These are phyloP conservation scores for Bombus confusus DNA, from an alignment of 1,140 invertebrate species.

Conservation along the genomic window DNA sequence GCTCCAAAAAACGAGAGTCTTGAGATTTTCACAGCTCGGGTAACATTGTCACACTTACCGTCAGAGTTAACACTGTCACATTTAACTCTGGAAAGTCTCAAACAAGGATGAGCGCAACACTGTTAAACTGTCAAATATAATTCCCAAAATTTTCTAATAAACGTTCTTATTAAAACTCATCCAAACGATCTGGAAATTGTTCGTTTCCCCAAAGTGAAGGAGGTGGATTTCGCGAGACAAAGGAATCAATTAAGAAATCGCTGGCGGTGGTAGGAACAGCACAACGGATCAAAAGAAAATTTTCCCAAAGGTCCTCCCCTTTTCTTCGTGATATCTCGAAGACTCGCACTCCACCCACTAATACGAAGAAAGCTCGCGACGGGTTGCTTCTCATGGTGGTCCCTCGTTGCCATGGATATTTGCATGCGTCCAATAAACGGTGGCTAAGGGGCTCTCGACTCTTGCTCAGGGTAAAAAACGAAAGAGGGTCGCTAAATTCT, in stretches of 20 bases:
- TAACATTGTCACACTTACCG: too few relatives aligned
- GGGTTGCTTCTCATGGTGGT: constrained; percentile 59
- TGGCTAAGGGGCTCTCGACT: constrained; percentile 81
- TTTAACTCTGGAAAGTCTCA: too few relatives aligned
- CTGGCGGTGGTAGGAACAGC: constrained; percentile 36
- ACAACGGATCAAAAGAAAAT: constrained; percentile 62
- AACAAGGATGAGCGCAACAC: too few relatives aligned
- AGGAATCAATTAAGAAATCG: constrained; percentile 67
- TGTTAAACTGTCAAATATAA: not conserved
- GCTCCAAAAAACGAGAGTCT: too few relatives aligned
- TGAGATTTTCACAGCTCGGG: too few relatives aligned
- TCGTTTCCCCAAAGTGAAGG: too few relatives aligned
- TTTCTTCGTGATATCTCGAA: constrained; percentile 15
- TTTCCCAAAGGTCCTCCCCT: constrained; percentile 21
- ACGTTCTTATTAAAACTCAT: not conserved
- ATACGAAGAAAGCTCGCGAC: constrained; percentile 47
- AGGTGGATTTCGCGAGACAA: constrained; percentile 13
- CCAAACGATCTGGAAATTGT: not conserved
- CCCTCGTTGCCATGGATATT: constrained; percentile 83
- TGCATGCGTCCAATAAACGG: constrained; percentile 84
- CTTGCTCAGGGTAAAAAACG: constrained; percentile 80
- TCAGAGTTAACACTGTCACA: too few relatives aligned
- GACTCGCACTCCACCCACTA: constrained; percentile 30
- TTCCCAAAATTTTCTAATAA: not conserved
- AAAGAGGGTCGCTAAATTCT: constrained; percentile 79